Percentiles rank a stretch among this genome's conserved stretches.
Conservation (phyloP, 2,113 vertebrate species). For the Ictidomys tridecemlineatus region DNA sequence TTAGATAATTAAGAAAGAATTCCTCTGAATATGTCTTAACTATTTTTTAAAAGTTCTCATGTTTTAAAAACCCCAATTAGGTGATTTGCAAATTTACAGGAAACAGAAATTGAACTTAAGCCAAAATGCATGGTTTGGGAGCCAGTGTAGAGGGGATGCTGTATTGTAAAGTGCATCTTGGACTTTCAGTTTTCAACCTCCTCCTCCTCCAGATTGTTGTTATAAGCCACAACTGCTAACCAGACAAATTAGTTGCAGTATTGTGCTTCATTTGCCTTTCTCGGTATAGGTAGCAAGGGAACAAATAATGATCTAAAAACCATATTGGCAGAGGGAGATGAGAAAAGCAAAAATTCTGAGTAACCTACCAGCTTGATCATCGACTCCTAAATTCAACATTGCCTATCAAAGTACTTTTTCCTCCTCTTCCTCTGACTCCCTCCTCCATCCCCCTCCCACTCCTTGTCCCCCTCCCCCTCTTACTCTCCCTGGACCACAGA, state of each 20-base stretch:
- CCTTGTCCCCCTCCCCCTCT: accelerated
- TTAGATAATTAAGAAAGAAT: conserved; percentile 73
- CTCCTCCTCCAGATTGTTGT: not conserved
- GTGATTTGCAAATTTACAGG: conserved; percentile 23
- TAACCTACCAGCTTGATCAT: not conserved
- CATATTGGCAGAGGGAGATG: not conserved
- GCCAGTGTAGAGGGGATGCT: not conserved
- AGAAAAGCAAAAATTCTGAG: not conserved
- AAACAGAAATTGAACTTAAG: conserved; percentile 6
- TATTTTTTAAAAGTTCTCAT: conserved; percentile 63
- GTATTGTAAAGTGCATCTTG: not conserved
- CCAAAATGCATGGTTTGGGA: not conserved
- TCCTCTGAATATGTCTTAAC: conserved; percentile 64
- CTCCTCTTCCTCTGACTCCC: accelerated
- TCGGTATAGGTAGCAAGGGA: not conserved
- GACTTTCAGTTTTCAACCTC: not conserved
- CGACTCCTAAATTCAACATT: not conserved
- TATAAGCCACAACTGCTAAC: not conserved
- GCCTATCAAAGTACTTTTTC: not conserved
- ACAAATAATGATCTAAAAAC: conserved; percentile 25
- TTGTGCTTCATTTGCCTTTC: not conserved
- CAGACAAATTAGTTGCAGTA: not conserved
- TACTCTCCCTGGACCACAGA: not conserved
- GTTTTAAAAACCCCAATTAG: conserved; percentile 13
- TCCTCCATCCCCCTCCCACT: no score